These are phyloP conservation scores for Drosophila parthenogenetica DNA, from an alignment of 2,888 invertebrate species.

Conservation along the genomic window DNA sequence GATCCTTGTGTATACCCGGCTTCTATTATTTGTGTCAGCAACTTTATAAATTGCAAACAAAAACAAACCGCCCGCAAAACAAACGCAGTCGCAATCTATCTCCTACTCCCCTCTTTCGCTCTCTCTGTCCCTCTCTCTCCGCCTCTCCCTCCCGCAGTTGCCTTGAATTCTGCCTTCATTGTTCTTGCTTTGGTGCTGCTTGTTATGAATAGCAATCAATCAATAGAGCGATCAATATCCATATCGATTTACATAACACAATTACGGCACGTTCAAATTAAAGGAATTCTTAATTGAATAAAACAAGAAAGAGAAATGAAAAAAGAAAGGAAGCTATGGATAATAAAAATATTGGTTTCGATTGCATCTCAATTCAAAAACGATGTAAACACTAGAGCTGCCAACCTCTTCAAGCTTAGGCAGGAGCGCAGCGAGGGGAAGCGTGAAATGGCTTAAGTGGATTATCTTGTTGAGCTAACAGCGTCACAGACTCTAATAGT, in stretches of 20 bases:
- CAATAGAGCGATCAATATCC: constrained; percentile 66
- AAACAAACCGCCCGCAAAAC: constrained; percentile 82
- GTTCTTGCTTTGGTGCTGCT: constrained; percentile 61
- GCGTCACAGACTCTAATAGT: too few species aligned
- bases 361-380: not conserved
- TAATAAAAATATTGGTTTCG: constrained; percentile 8
- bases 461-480: too few species aligned
- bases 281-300: constrained; percentile 34
- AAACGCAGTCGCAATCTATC: constrained; percentile 12
- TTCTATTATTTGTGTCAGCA: constrained; percentile 78
- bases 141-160: not conserved
- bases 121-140: not conserved
- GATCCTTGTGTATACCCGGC: constrained; percentile 48
- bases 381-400: constrained; percentile 28
- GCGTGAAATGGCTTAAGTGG: too few species aligned
- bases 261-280: constrained; percentile 66
- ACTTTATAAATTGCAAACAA: constrained; percentile 83
- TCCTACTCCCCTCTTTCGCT: not conserved
- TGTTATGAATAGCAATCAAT: constrained; percentile 73
- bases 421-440: too few species aligned
- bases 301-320: not conserved
- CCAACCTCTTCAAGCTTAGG: not conserved
- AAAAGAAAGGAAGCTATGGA: not conserved
- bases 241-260: constrained; percentile 77
- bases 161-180: constrained; percentile 27